These are phyloP conservation scores for Porites cylindrica DNA, from an alignment of 92 coral and sea anemone species.

Conservation along the genomic window DNA sequence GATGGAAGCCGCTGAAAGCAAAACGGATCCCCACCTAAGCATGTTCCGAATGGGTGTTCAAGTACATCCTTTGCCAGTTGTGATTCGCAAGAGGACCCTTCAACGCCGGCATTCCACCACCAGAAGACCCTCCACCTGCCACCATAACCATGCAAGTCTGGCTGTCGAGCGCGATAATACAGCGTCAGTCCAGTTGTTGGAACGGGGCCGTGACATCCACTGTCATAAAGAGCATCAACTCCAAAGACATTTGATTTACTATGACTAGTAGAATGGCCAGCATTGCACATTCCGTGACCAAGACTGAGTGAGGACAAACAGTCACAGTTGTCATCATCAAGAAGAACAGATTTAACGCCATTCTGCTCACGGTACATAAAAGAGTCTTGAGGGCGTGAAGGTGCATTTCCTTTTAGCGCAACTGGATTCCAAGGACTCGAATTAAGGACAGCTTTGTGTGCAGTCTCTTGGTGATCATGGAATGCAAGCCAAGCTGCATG, in stretches of 20 bases:
- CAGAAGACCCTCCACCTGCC: slow-evolving; percentile 76
- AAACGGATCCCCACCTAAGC: slow-evolving; percentile 59
- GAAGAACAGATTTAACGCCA: slow-evolving; percentile 71
- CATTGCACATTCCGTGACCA: slow-evolving; percentile 80
- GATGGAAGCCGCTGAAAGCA: slow-evolving; percentile 84
- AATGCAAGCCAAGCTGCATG: slow-evolving; percentile 82
- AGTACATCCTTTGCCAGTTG: slow-evolving; percentile 62
- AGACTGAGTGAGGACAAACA: slow-evolving; percentile 67
- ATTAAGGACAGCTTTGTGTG: slow-evolving; percentile 41
- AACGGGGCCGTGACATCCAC: slow-evolving; percentile 67
- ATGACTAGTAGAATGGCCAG: slow-evolving; percentile 53
- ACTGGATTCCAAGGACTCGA: slow-evolving; percentile 77
- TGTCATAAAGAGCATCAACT: slow-evolving; percentile 74
- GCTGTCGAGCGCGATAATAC: slow-evolving; percentile 64
- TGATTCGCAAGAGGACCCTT: slow-evolving; percentile 64
- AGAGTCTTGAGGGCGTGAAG: slow-evolving; percentile 66
- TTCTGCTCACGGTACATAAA: slow-evolving; percentile 81
- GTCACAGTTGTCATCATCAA: slow-evolving; percentile 81
- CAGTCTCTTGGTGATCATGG: slow-evolving; percentile 62
- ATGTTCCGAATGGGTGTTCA: slow-evolving; percentile 77
- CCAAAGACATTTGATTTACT: slow-evolving; percentile 65
- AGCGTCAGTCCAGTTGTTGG: slow-evolving; percentile 60
- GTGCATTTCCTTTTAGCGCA: slow-evolving; percentile 62
- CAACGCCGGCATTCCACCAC: slow-evolving; percentile 84
- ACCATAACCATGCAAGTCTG: slow-evolving; percentile 51